These are phyloP conservation scores for Mirza zaza DNA, from an alignment of 2,113 vertebrate species.

Conservation along the genomic window DNA sequence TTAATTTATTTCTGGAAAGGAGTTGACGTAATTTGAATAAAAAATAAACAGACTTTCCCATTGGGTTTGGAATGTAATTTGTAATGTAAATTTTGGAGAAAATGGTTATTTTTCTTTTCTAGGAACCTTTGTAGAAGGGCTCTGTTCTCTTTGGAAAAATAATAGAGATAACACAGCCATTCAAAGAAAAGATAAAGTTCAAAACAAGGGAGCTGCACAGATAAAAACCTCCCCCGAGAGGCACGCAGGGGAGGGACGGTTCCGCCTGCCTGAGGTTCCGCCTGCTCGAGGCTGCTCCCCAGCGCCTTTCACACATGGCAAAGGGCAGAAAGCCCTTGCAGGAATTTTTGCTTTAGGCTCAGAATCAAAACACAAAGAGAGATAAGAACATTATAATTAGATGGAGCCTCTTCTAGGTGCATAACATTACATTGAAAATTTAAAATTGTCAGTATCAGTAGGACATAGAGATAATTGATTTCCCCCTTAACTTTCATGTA, in stretches of 20 bases:
- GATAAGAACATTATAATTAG: background rate
- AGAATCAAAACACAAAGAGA: background rate
- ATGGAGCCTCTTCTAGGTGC: background rate
- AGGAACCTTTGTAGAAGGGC: background rate
- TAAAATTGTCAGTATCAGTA: background rate
- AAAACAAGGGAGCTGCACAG: background rate
- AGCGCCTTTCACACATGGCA: background rate
- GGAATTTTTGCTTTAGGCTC: background rate
- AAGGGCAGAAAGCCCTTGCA: background rate
- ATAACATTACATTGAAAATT: background rate
- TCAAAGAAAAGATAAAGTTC: background rate
- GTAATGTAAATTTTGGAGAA: slow-evolving; percentile 52
- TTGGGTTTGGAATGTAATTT: background rate
- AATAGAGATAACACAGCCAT: background rate
- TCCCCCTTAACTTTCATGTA: background rate
- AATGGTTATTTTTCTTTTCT: slow-evolving; percentile 53
- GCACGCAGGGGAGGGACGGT: background rate
- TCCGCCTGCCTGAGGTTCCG: no score
- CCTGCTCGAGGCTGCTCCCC: rapidly evolving
- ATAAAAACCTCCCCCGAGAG: background rate
- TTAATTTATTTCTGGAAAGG: slow-evolving; percentile 53
- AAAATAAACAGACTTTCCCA: slow-evolving; percentile 51
- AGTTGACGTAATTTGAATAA: slow-evolving; percentile 38
- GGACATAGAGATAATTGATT: background rate
- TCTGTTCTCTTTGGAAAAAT: background rate